These are phyloP conservation scores for Capromys pilorides DNA, from an alignment of 2,797 vertebrate species.

Conservation along the genomic window DNA sequence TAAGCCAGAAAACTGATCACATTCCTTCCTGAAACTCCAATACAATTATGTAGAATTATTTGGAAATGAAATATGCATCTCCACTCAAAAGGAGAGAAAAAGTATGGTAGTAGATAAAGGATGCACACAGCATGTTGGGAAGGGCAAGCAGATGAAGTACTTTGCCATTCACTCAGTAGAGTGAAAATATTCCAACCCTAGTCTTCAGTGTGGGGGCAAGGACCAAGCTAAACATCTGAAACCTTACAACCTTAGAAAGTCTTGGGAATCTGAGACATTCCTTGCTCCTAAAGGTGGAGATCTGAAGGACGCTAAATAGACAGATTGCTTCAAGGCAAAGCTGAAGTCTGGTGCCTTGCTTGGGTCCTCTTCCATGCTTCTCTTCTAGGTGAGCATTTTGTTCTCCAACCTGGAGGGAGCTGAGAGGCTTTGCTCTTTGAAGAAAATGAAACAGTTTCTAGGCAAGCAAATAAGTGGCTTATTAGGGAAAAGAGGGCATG, in stretches of 20 bases:
- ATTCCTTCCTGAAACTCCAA: not conserved
- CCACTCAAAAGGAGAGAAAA: not conserved
- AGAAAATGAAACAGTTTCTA: not conserved
- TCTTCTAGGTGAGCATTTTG: not conserved
- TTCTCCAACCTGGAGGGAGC: not conserved
- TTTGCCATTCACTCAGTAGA: not conserved
- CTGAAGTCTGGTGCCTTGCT: not conserved
- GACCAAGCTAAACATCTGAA: not conserved
- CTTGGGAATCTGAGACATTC: not conserved
- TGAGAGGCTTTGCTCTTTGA: not conserved
- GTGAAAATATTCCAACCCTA: not conserved
- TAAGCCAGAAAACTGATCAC: not conserved
- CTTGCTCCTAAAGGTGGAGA: not conserved
- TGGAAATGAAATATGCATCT: not conserved
- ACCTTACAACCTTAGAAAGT: not conserved
- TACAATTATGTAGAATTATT: not conserved
- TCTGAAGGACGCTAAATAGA: not conserved
- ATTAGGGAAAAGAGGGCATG: not conserved
- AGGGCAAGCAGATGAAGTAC: not conserved
- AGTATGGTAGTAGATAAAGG: not conserved
- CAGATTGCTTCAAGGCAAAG: accelerated
- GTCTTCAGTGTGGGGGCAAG: not conserved
- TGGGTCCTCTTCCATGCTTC: not conserved
- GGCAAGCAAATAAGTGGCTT: not conserved
- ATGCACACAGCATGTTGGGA: not conserved